Evolutionary conservation across 2,113 vertebrate genomes (phyloP).

Genomic region (Panthera leo): DNA sequence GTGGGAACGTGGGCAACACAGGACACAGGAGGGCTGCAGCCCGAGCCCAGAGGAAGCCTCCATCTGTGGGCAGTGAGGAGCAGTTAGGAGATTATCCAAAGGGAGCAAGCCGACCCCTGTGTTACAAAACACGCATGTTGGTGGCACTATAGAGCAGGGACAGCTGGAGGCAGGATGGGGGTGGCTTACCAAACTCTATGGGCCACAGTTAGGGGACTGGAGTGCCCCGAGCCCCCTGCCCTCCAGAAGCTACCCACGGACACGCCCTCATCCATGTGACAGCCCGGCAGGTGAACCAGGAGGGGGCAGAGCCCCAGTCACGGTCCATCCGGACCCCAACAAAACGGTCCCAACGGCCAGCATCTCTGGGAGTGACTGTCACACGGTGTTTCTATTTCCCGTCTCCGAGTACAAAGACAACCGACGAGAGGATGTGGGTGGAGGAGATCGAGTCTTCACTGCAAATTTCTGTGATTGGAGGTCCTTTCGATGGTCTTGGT

Average conservation of each 20-base stretch:
- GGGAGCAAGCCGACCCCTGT: neutral
- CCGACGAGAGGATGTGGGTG: accelerated
- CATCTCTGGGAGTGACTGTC: accelerated
- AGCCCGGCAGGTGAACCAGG: neutral
- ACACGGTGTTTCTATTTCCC: neutral
- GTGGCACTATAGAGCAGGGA: too few species aligned
- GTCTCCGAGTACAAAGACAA: neutral
- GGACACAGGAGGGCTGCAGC: neutral
- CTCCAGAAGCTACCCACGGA: neutral
- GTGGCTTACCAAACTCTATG: too few species aligned
- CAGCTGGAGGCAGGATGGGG: too few species aligned
- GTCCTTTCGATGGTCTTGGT: too few species aligned
- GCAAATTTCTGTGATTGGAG: accelerated
- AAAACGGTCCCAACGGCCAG: neutral
- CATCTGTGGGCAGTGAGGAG: neutral
- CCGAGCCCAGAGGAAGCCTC: accelerated
- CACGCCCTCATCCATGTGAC: accelerated
- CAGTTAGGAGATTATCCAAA: neutral
- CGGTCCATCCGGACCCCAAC: neutral
- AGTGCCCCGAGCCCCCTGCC: neutral
- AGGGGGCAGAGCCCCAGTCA: neutral
- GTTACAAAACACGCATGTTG: accelerated
- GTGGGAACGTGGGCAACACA: too few species aligned
- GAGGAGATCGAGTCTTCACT: neutral
- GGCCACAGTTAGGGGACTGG: neutral